Base-by-base conservation (phyloP, 2,113 vertebrate species). In the Bubo bubo region DNA sequence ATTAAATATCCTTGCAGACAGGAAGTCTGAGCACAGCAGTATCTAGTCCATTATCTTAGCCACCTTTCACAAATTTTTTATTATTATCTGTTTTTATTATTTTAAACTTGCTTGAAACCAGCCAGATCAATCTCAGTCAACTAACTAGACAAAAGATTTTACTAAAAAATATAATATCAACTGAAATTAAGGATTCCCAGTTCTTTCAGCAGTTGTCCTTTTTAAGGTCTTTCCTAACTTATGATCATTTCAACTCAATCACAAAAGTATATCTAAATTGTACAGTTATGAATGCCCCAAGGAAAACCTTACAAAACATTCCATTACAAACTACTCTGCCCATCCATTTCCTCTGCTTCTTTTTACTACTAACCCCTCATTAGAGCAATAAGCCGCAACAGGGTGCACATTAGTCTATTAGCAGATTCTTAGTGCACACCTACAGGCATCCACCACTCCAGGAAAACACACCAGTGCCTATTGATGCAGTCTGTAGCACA, bases 261-360 rank as follows among this genome's bases (percentile, higher is more conserved):
- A 84, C 16, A 4, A 45, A 56, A 60, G 35, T 12, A 6, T 7
- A 87, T 55, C 80, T 72, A 22, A 88, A 74, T 3, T 47, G 55
- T 9, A 24, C 10, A 15, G 74, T 28, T 45, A 53, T 8, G 34
- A 91, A 70, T 30, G 66, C 81, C 87, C 77, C 41, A 35, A 70
- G 91, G 95, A 79, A 96, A 95, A 55, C 50, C 67, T 49, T 59
- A 45, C 10, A 6, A 63, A 94, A 93, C 71, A 87, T 89, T 95
- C 71, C 87, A 90, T 74, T 77, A 66, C 66, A 35, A 91, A 76
- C 77, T 34, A 39, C 88, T 86, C 88, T 92, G 90, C 75, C 93
- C 88, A 67, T 90, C 82, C 90, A 96, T 95, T 97, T 93, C 95
- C 91, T 70, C 94, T 63, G 81, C 71, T 91, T 6, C 94, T 79